Base-by-base conservation (phyloP, 2,888 invertebrate species). In the Fragum fragum region DNA sequence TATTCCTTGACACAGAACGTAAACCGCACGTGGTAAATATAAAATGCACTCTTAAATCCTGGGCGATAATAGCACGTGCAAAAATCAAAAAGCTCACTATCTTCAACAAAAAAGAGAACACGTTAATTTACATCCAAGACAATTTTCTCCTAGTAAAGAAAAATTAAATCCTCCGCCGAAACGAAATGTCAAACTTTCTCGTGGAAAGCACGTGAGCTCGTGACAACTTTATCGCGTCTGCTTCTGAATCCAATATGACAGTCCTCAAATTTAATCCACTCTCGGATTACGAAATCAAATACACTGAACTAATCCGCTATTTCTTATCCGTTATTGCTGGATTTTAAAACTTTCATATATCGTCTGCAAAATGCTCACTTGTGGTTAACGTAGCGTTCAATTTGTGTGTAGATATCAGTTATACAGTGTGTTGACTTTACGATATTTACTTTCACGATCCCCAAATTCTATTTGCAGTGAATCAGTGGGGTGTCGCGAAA, bases 401-500 rank as follows among this genome's bases (percentile, higher is more conserved):
- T 47, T 61, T 61, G 61, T 73, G 73, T 73, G 32, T 73, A 73
- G 61, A 73, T 61, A 73, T 52, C 42, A 55, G 32, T 55, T 32
- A 36, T 32, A 14, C 32, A n/a, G 6, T 52, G 63, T 73, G 63
- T 73, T 73, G 73, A 73, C 63, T 73, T 63, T 23, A 47, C 57
- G 55, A 71, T 47, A 53, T 73, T 61, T 52, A 61, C 39, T 73
- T 73, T 73, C 73, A 28, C 26, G 73, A 73, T 73, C 73, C 73
- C 73, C 47, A 61, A 63, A 73, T 73, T 61, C 73, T 73, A 73
- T 73, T 61, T 61, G 47, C 59, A 61, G 73, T 73, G 26, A 63
- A 61, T 53, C 71, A 47, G 73, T 61, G 73, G 73, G 73, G 73
- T 47, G 61, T 73, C 73, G 61, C 29, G 61, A 73, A 73, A 73